phyloP scores from a whole-genome alignment of 2,113 vertebrate genomes.

The Zosterops borbonicus region DNA sequence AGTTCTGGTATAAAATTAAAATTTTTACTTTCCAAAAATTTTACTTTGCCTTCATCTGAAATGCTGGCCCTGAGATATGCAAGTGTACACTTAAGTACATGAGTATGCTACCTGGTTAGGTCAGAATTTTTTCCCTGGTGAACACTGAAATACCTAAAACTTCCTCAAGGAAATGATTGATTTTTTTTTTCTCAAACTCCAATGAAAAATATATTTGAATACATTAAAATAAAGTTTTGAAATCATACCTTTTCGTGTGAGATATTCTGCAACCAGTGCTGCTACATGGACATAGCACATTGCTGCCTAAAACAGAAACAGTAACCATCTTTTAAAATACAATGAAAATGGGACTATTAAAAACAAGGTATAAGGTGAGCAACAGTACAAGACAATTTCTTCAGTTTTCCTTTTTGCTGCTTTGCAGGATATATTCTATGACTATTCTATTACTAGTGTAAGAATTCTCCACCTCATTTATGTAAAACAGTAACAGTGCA shows the following conservation, averaged over 20 bases:
- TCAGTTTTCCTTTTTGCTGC: not conserved
- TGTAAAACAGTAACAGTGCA: not conserved
- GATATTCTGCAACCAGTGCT: constrained; percentile 93
- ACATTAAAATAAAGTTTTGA: not conserved
- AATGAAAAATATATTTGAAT: not conserved
- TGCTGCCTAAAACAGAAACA: constrained; percentile 81
- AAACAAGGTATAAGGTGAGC: not conserved
- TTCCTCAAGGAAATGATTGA: not conserved
- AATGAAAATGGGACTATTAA: not conserved
- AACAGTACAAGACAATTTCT: not conserved
- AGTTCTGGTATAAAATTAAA: not conserved
- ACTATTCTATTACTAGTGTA: not conserved
- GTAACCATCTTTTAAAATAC: not conserved
- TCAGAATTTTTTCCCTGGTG: not conserved
- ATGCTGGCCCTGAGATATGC: not conserved
- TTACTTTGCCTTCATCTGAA: not conserved
- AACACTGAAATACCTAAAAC: not conserved
- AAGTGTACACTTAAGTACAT: not conserved
- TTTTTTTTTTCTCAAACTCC: not conserved
- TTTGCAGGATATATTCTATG: not conserved
- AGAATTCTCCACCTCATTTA: not conserved
- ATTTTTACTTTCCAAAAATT: not conserved
- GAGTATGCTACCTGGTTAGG: not conserved
- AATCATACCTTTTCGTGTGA: constrained; percentile 88
- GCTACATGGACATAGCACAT: constrained; percentile 97